Percentiles rank a stretch among this genome's conserved stretches.
Conservation (phyloP, 2,113 vertebrate genomes). For the Pampusana beccarii region DNA sequence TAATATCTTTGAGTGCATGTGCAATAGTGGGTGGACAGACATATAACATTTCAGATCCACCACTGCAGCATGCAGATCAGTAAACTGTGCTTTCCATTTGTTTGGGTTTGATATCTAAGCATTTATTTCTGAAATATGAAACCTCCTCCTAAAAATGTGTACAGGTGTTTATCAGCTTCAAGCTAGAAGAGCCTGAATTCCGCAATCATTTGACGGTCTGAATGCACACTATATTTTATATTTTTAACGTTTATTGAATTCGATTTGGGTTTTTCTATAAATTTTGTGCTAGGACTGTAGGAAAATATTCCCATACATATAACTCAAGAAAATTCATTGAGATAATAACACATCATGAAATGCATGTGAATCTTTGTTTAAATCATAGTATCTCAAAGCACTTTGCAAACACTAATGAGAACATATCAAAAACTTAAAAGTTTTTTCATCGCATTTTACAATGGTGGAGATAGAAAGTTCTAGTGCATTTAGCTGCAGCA, state of each 20-base stretch:
- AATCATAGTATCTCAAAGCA: not conserved
- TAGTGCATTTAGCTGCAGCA: not conserved
- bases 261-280: not conserved
- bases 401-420: not conserved
- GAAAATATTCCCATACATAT: not conserved
- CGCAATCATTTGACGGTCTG: not conserved
- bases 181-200: not conserved
- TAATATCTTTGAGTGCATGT: slow-evolving; percentile 6
- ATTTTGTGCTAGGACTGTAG: not conserved
- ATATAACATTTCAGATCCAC: slow-evolving; percentile 10
- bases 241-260: not conserved
- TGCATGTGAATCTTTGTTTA: not conserved
- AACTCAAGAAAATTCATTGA: not conserved
- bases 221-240: not conserved
- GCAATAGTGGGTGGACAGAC: slow-evolving; percentile 60
- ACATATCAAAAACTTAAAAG: not conserved
- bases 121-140: slow-evolving; percentile 13
- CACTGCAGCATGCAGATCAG: not conserved
- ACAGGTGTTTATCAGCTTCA: slow-evolving; percentile 21
- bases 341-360: not conserved
- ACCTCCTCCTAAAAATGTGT: slow-evolving; percentile 24
- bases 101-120: slow-evolving; percentile 42
- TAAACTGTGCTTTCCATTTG: slow-evolving; percentile 10
- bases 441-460: not conserved
- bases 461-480: not conserved